Evolutionary conservation across 2,113 vertebrate genomes (phyloP).

Genomic region (Trogon melanurus): DNA sequence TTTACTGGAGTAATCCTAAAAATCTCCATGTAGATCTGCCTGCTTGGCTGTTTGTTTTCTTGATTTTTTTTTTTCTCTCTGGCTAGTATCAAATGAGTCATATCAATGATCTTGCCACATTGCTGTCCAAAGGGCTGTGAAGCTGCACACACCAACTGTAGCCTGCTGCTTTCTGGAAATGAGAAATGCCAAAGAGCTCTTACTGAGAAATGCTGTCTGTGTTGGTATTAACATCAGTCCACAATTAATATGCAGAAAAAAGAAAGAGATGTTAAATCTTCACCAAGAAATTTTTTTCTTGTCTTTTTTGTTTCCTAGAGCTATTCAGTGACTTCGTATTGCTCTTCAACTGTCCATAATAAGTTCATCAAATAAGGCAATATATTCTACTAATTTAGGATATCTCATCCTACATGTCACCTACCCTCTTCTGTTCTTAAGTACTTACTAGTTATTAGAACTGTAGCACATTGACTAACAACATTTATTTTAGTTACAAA

Average conservation of each 20-base stretch:
- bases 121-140: not conserved
- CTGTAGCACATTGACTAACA: not conserved
- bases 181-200: not conserved
- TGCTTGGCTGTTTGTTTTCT: not conserved
- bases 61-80: not conserved
- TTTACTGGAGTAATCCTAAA: not conserved
- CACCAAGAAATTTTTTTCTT: accelerated
- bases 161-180: not conserved
- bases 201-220: not conserved
- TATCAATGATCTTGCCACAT: not conserved
- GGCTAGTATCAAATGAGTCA: not conserved
- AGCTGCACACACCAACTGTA: not conserved
- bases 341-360: not conserved
- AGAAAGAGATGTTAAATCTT: not conserved
- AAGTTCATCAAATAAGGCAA: not conserved
- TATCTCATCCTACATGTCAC: not conserved
- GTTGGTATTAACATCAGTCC: not conserved
- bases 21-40: not conserved
- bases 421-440: not conserved
- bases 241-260: not conserved
- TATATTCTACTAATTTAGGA: not conserved
- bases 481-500: not conserved
- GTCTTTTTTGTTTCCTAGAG: not conserved
- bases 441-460: not conserved
- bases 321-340: not conserved